Conservation (phyloP, 2,888 invertebrate species). For the Isoperla grammatica region DNA sequence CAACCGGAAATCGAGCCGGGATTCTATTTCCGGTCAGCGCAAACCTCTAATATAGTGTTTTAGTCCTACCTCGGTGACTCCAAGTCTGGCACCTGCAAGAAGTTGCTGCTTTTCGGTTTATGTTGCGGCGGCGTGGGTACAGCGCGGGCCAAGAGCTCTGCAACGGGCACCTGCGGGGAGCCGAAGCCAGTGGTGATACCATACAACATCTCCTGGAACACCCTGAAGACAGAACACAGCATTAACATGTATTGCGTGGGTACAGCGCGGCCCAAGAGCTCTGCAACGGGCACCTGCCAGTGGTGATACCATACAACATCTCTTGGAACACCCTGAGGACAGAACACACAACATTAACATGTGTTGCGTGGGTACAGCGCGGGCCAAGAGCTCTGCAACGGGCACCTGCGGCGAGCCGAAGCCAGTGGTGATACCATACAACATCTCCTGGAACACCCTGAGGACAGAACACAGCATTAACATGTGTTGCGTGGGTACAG, state of each 20-base stretch:
- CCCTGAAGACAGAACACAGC: constrained; percentile 48
- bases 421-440: constrained; percentile 89
- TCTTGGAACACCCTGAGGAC: constrained; percentile 90
- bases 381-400: constrained; percentile 77
- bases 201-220: constrained; percentile 92
- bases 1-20: too few species aligned
- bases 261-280: constrained; percentile 76
- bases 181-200: constrained; percentile 92
- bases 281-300: constrained; percentile 87
- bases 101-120: constrained; percentile 84
- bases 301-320: constrained; percentile 92
- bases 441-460: constrained; percentile 89
- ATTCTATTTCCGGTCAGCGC: too few species aligned
- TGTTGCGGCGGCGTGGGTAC: constrained; percentile 84
- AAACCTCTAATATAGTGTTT: too few species aligned
- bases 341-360: too few species aligned
- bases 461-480: constrained; percentile 62
- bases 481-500: constrained; percentile 79
- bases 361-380: constrained; percentile 81
- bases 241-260: too few species aligned
- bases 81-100: constrained; percentile 74
- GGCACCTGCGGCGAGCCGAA: constrained; percentile 92
- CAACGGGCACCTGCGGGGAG: constrained; percentile 88
- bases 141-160: constrained; percentile 77
- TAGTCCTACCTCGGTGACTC: constrained; percentile 67